A percentile compares a stretch with the other conserved stretches of the same genome.
phyloP scores from a whole-genome alignment of 2,797 vertebrate species.

The Mormyrops attenuatus region DNA sequence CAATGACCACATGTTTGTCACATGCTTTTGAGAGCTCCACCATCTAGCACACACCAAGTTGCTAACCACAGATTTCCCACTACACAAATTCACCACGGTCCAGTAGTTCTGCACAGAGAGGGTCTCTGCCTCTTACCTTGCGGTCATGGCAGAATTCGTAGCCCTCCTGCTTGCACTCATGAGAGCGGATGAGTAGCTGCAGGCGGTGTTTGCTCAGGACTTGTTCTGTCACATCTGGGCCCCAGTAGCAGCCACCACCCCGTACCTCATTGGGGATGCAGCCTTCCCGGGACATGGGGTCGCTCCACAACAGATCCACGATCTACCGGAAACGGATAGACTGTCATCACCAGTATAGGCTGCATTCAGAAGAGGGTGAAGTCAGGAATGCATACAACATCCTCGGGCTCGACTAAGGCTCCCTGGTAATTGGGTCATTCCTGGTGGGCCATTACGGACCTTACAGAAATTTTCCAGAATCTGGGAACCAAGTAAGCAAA shows the following conservation, averaged over 20 bases:
- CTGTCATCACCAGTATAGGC: neutral
- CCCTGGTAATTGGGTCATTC: neutral
- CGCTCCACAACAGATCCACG: slow-evolving; percentile 85
- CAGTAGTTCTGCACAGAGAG: neutral
- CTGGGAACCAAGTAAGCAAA: neutral
- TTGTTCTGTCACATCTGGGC: slow-evolving; percentile 76
- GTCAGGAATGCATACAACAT: neutral
- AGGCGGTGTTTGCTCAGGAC: slow-evolving; percentile 73
- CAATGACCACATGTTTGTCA: neutral
- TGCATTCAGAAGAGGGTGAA: neutral
- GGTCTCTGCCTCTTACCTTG: slow-evolving; percentile 55
- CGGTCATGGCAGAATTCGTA: slow-evolving; percentile 84
- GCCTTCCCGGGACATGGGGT: slow-evolving; percentile 80
- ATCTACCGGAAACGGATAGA: slow-evolving; percentile 51
- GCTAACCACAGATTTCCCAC: neutral
- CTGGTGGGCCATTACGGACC: neutral
- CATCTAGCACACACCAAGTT: neutral
- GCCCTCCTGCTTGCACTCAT: slow-evolving; percentile 91
- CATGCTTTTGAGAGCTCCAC: neutral
- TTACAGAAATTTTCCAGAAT: neutral
- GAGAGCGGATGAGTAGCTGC: slow-evolving; percentile 84
- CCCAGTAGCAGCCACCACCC: slow-evolving; percentile 88
- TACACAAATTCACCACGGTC: neutral
- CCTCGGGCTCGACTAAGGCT: neutral
- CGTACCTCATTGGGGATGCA: slow-evolving; percentile 75